Conservation (phyloP, 2,888 invertebrate species). For the Acleris sparsana region DNA sequence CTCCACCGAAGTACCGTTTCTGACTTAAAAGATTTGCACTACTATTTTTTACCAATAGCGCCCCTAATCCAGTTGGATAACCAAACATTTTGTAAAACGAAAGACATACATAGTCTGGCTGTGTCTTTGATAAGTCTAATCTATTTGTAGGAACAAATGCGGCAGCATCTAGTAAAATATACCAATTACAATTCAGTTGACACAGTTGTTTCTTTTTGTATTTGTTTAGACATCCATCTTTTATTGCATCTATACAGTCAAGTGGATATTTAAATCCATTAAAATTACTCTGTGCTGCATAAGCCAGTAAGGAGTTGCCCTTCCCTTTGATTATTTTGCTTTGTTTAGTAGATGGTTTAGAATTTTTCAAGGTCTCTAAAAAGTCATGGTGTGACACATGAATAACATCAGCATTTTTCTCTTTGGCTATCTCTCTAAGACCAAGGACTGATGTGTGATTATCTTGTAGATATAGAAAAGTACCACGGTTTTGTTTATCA, state of each 20-base stretch:
- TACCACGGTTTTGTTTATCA: conserved; percentile 73
- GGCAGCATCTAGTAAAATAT: conserved; percentile 94
- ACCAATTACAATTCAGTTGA: conserved; percentile 84
- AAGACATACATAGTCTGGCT: conserved; percentile 94
- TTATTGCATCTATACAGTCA: conserved; percentile 86
- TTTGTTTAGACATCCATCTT: conserved; percentile 82
- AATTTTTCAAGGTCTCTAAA: conserved; percentile 59
- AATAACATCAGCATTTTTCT: conserved; percentile 79
- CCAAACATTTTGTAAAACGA: conserved; percentile 99
- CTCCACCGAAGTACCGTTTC: conserved; percentile 95
- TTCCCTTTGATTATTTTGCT: conserved; percentile 51
- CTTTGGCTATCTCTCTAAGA: conserved; percentile 89
- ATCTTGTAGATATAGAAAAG: conserved; percentile 92
- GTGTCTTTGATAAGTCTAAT: conserved; percentile 87
- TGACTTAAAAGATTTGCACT: conserved; percentile 83
- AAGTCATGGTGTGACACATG: conserved; percentile 85
- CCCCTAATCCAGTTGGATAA: conserved; percentile 97
- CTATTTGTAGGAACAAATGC: conserved; percentile 89
- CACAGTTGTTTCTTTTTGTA: conserved; percentile 64
- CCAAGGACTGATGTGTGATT: conserved; percentile 98
- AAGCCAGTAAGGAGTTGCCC: conserved; percentile 87
- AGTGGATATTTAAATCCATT: conserved; percentile 95
- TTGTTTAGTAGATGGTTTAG: conserved; percentile 34
- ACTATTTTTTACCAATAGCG: conserved; percentile 89
- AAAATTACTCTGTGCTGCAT: conserved; percentile 97